phyloP scores from a whole-genome alignment of 2,888 invertebrate genomes.

The Polydrusus tereticollis region DNA sequence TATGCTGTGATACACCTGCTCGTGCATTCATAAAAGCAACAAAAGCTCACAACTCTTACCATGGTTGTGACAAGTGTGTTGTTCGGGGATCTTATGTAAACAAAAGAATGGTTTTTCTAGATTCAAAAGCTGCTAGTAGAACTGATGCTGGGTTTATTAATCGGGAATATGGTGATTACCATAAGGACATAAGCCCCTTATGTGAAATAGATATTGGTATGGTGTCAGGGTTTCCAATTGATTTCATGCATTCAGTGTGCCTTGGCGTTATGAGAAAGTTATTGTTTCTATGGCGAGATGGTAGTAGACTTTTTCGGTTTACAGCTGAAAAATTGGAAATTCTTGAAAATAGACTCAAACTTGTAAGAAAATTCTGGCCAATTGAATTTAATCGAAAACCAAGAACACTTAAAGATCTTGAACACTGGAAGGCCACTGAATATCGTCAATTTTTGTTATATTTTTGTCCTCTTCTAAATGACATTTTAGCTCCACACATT shows the following conservation, averaged over 20 bases:
- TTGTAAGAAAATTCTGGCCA: conserved; percentile 33
- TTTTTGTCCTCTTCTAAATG: conserved; percentile 30
- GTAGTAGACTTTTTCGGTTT: conserved; percentile 6
- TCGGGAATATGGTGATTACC: conserved; percentile 44
- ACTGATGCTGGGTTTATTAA: conserved; percentile 44
- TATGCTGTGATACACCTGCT: conserved; percentile 15
- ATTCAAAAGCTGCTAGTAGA: conserved; percentile 49
- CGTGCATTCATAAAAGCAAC: conserved; percentile 38
- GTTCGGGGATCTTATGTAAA: conserved; percentile 47
- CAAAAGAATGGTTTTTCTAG: conserved; percentile 50
- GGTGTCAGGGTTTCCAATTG: conserved; percentile 49
- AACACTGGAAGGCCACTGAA: conserved; percentile 49
- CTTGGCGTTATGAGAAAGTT: conserved; percentile 46
- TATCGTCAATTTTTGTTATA: conserved; percentile 47
- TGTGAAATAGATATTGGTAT: conserved; percentile 43
- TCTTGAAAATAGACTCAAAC: conserved; percentile 21
- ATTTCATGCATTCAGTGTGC: conserved; percentile 55
- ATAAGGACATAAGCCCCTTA: conserved; percentile 49
- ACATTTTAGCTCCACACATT: conserved; percentile 27
- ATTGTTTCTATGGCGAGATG: conserved; percentile 38
- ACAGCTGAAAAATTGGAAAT: conserved; percentile 12
- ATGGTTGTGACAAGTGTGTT: conserved; percentile 53
- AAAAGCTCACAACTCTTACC: conserved; percentile 47
- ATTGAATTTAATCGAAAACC: conserved; percentile 48
- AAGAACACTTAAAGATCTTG: conserved; percentile 39